phyloP scores from a whole-genome alignment of 2,888 invertebrate genomes.

The Lumbricus terrestris region DNA sequence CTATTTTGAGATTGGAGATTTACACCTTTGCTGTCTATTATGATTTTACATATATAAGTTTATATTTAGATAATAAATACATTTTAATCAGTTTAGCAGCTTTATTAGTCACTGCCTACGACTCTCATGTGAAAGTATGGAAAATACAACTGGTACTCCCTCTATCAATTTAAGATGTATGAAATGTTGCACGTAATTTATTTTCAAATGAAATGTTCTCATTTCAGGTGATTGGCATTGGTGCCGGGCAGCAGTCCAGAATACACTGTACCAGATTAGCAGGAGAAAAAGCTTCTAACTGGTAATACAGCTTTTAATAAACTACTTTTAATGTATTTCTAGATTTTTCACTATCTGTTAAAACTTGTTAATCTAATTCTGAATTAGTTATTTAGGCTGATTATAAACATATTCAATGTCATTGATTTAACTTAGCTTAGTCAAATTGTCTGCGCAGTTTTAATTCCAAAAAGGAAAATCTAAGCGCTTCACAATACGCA shows the following conservation, averaged over 20 bases:
- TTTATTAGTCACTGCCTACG: too few species aligned
- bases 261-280: slow-evolving; percentile 97
- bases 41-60: too few species aligned
- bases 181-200: background rate
- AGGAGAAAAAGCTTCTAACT: slow-evolving; percentile 93
- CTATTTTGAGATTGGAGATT: too few species aligned
- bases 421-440: background rate
- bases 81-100: too few species aligned
- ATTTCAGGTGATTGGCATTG: slow-evolving; percentile 86
- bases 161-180: background rate
- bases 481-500: too few species aligned
- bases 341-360: background rate
- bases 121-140: too few species aligned
- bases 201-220: background rate
- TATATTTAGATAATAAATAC: too few species aligned
- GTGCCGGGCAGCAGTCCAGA: slow-evolving; percentile 97
- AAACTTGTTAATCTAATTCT: background rate
- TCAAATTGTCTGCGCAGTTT: background rate
- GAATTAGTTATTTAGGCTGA: background rate
- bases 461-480: too few species aligned
- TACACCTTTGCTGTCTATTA: too few species aligned
- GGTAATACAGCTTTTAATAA: slow-evolving; percentile 64
- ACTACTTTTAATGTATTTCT: background rate
- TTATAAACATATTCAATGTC: background rate
- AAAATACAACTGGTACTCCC: background rate